These are phyloP conservation scores for Esox masquinongy DNA, from an alignment of 2,797 vertebrate genomes.

Conservation along the genomic window DNA sequence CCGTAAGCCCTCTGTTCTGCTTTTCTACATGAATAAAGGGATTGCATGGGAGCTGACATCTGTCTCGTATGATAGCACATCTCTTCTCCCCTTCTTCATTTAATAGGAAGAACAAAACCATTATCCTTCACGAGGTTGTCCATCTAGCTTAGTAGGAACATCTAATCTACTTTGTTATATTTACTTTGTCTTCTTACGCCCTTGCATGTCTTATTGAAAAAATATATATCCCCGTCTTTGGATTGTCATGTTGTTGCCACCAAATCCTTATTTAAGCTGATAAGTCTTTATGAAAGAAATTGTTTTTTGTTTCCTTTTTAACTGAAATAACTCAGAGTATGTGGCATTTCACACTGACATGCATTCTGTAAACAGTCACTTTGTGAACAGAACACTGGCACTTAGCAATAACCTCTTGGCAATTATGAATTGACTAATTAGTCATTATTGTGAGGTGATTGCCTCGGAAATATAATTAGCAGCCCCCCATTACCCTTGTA, in stretches of 20 bases:
- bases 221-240: slow-evolving; percentile 6
- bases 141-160: slow-evolving; percentile 19
- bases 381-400: background rate
- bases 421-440: slow-evolving; percentile 4
- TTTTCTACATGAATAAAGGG: slow-evolving; percentile 1
- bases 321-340: background rate
- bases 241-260: background rate
- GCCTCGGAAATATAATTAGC: background rate
- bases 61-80: slow-evolving; percentile 26
- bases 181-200: slow-evolving; percentile 9
- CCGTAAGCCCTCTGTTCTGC: background rate
- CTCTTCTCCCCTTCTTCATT: slow-evolving; percentile 7
- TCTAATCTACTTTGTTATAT: slow-evolving; percentile 28
- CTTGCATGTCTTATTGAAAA: slow-evolving; percentile 10
- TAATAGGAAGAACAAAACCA: background rate
- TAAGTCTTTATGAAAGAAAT: background rate
- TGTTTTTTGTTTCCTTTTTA: background rate
- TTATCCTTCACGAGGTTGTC: slow-evolving; percentile 24
- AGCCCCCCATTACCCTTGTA: background rate
- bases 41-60: background rate
- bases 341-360: background rate
- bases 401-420: background rate
- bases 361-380: slow-evolving; percentile 18
- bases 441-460: slow-evolving; percentile 8
- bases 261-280: slow-evolving; percentile 7